Evolutionary conservation across 1,140 invertebrate genomes (phyloP), one percentile per base, ranked within the genome.

Genomic region (Apis mellifera): DNA sequence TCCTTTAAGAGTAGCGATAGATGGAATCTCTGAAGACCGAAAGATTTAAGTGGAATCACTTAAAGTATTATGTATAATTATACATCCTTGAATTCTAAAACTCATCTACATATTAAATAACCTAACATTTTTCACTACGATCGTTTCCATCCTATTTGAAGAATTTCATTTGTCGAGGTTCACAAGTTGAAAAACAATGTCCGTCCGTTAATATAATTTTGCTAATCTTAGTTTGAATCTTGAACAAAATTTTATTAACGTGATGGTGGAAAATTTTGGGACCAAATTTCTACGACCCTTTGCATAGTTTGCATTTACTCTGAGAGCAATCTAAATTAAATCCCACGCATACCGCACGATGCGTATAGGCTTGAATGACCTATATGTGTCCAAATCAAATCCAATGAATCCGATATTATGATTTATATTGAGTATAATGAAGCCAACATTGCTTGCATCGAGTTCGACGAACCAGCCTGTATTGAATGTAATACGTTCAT

Each of bases 381-480:
- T 32, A 72, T 54, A 72, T 57, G 26, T n/a, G 55, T n/a, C 70
- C 54, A 57, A 57, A 72, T 57, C 70, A 72, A 57, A 72, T 32
- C 26, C 52, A 72, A 72, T 72, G 54, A 54, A 72, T 57, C 19
- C 54, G 52, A 72, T 57, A 42, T 42, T 42, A 72, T 72, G 50
- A 32, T 19, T 32, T 57, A 21, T 32, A 55, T 72, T 13, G 52
- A 54, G 54, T 72, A 23, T 71, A 71, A 71, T 32, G 52, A 71
- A 55, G 52, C 26, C 69, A 23, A 7, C 21, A n/a, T 54, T n/a
- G 64, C 19, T 52, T 19, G 69, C 26, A 68, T 55, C n/a, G 26
- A 55, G 69, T 71, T 71, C 69, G 23, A 71, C n/a, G 52, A 55
- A 55, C 26, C 52, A 19, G 55, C 17, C 69, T 55, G 9, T 19